phyloP scores from a whole-genome alignment of 2,113 vertebrate genomes.

The Gavia stellata region DNA sequence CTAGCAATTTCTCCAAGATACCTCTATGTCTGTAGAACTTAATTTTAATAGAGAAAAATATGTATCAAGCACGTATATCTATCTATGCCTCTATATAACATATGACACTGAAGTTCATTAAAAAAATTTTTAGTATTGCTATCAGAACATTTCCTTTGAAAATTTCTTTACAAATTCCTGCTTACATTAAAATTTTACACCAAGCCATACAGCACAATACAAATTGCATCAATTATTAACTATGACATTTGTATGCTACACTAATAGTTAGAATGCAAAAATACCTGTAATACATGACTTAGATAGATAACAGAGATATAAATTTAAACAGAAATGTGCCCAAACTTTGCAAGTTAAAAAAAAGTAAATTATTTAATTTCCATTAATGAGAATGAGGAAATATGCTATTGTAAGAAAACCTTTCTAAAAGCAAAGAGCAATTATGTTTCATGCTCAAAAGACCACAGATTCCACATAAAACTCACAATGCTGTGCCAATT shows the following conservation, averaged over 20 bases:
- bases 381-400: slow-evolving; percentile 67
- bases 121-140: neutral
- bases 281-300: neutral
- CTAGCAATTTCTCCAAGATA: neutral
- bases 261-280: neutral
- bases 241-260: neutral
- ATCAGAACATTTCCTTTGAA: neutral
- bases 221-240: neutral
- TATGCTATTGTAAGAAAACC: slow-evolving; percentile 54
- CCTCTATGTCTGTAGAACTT: neutral
- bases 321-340: slow-evolving; percentile 19
- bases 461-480: slow-evolving; percentile 68
- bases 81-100: neutral
- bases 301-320: neutral
- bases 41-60: neutral
- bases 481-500: slow-evolving; percentile 65
- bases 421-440: slow-evolving; percentile 69
- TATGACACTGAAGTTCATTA: neutral
- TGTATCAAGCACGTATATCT: neutral
- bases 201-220: neutral
- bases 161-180: neutral
- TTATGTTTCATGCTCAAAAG: slow-evolving; percentile 65
- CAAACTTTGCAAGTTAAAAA: slow-evolving; percentile 55
- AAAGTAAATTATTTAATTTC: slow-evolving; percentile 65
- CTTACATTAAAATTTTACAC: neutral